phyloP scores from a whole-genome alignment of 2,113 vertebrate species.

The Peromyscus maniculatus region DNA sequence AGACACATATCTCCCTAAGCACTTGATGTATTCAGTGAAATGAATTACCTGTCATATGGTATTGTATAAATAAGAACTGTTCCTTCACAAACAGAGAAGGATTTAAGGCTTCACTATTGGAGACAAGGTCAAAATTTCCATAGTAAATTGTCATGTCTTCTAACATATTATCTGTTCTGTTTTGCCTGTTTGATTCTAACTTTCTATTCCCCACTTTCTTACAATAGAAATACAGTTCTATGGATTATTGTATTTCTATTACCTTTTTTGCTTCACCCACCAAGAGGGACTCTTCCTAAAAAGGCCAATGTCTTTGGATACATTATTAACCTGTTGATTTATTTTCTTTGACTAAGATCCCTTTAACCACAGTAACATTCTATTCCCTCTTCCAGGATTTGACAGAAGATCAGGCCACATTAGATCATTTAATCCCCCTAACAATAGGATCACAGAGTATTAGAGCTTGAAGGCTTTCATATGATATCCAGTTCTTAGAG shows the following conservation, averaged over 20 bases:
- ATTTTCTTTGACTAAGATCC: background rate
- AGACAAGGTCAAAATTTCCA: background rate
- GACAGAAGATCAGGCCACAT: background rate
- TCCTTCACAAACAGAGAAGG: background rate
- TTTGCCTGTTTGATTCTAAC: background rate
- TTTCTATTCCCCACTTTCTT: background rate
- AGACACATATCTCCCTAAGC: background rate
- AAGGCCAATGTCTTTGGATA: background rate
- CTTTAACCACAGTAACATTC: conserved; percentile 10
- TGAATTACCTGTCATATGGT: background rate
- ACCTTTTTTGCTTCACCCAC: background rate
- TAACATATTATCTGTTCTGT: background rate
- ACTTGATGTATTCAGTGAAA: conserved; percentile 38
- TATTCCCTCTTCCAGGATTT: conserved; percentile 20
- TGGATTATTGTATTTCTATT: background rate
- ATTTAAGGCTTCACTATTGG: background rate
- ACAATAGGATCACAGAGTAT: background rate
- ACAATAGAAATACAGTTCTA: conserved; percentile 20
- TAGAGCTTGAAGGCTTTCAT: conserved; percentile 31
- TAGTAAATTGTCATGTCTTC: background rate
- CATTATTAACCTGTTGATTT: conserved; percentile 48
- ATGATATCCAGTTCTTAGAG: background rate
- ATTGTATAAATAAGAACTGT: conserved; percentile 13
- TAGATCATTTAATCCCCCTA: conserved; percentile 20
- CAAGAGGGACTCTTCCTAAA: background rate